Evolutionary conservation across 1,140 invertebrate genomes (phyloP).

Genomic region (Oedothorax gibbosus): DNA sequence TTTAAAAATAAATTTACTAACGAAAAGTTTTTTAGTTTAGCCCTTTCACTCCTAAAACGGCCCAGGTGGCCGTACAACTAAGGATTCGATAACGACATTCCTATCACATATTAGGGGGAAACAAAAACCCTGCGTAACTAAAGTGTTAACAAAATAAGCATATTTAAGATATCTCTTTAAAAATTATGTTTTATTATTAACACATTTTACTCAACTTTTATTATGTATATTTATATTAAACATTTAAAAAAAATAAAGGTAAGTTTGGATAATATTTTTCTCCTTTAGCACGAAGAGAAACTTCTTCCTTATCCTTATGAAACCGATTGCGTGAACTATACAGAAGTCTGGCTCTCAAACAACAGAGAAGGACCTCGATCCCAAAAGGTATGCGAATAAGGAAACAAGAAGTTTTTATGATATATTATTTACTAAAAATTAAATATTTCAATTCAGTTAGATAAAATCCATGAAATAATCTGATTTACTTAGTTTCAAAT

Average conservation of each 20-base stretch:
- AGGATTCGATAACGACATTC: not conserved
- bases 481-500: too few species aligned
- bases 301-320: slow-evolving; percentile 30
- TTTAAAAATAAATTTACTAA: too few species aligned
- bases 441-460: too few species aligned
- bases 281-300: slow-evolving; percentile 2
- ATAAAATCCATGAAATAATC: too few species aligned
- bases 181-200: not conserved
- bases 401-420: too few species aligned
- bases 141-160: not conserved
- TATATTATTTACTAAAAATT: too few species aligned
- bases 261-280: not conserved
- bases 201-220: not conserved
- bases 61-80: too few species aligned
- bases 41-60: too few species aligned
- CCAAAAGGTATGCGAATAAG: slow-evolving; percentile 10
- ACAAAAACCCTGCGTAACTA: not conserved
- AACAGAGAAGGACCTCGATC: slow-evolving; percentile 17
- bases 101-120: not conserved
- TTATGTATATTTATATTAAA: not conserved
- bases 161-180: not conserved
- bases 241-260: not conserved
- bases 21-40: too few species aligned
- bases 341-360: slow-evolving; percentile 1
- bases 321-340: slow-evolving; percentile 39